phyloP scores from a whole-genome alignment of 2,888 invertebrate genomes.

The Rhagophthalmus giganteus region DNA sequence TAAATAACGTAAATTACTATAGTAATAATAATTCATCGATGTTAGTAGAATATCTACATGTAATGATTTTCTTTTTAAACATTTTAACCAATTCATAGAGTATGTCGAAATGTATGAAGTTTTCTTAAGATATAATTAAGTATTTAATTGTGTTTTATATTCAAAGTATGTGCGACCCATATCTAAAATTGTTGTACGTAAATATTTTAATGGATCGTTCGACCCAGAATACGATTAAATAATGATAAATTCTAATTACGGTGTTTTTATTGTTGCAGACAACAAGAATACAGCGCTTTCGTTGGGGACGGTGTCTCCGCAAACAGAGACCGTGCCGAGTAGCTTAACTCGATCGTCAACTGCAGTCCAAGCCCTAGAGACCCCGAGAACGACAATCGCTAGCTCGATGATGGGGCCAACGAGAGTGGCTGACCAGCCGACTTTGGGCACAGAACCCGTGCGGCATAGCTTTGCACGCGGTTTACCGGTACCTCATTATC shows the following conservation, averaged over 20 bases:
- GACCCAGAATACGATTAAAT: too few relatives aligned
- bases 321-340: constrained; percentile 24
- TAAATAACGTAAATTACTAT: too few relatives aligned
- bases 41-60: too few relatives aligned
- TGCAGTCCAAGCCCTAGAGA: constrained; percentile 9
- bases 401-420: constrained; percentile 17
- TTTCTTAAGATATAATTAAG: too few relatives aligned
- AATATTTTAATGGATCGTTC: not conserved
- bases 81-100: too few relatives aligned
- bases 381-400: constrained; percentile 22
- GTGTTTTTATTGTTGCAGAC: constrained; percentile 34
- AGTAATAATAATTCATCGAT: too few relatives aligned
- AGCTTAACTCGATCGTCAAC: constrained; percentile 25
- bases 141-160: too few relatives aligned
- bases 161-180: too few relatives aligned
- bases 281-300: constrained; percentile 37
- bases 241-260: constrained; percentile 15
- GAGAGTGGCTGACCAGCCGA: constrained; percentile 8
- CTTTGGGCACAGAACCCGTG: constrained; percentile 37
- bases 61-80: too few relatives aligned
- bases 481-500: constrained; percentile 51
- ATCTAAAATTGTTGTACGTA: too few relatives aligned
- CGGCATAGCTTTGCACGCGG: constrained; percentile 45
- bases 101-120: too few relatives aligned
- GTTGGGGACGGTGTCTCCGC: constrained; percentile 29